Evolutionary conservation across 2,113 vertebrate species (phyloP), one percentile per base, ranked within the genome.

Genomic region (Himantopus leucocephalus): DNA sequence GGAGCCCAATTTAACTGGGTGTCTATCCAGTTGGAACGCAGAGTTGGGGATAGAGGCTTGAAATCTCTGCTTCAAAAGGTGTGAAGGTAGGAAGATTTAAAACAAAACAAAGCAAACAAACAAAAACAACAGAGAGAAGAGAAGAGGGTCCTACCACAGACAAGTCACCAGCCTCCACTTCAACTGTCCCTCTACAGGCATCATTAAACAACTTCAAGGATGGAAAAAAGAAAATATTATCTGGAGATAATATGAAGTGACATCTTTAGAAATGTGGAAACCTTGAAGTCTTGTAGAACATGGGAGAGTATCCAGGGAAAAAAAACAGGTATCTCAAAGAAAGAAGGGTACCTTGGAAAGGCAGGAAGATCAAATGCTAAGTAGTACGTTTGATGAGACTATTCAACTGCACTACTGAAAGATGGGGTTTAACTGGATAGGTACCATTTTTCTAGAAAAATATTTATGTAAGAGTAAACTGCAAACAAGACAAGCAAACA

Each of bases 261-360:
- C 26, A 41, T 47, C 50, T 63, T 84, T 32, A 85, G 70, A 74
- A 62, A 68, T 21, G 29, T 30, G 52, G 64, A 74, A 75, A 43
- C 11, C 37, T 85, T 55, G 45, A 85, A 68, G 11, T 29, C 56
- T 59, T 58, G 24, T 26, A 50, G n/a, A 88, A 68, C 13, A 7
- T 37, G 32, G n/a, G 24, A 47, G n/a, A 82, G 41, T 32, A 45
- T 20, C 27, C 35, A 62, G 39, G 41, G 48, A 21, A 34, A 63
- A 53, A 14, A 0, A 5, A 0, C 9, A 76, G 43, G 1, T 24
- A 6, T 14, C 7, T 58, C 47, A 74, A 62, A 85, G 60, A 47
- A 56, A 73, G 37, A 20, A 72, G 14, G 45, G 32, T 17, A 34
- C 32, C 37, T 71, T 59, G 78, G 73, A 59, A 84, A 85, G 62